Evolutionary conservation across 2,113 vertebrate genomes (phyloP).

Genomic region (Cryptoleucopteryx plumbea): DNA sequence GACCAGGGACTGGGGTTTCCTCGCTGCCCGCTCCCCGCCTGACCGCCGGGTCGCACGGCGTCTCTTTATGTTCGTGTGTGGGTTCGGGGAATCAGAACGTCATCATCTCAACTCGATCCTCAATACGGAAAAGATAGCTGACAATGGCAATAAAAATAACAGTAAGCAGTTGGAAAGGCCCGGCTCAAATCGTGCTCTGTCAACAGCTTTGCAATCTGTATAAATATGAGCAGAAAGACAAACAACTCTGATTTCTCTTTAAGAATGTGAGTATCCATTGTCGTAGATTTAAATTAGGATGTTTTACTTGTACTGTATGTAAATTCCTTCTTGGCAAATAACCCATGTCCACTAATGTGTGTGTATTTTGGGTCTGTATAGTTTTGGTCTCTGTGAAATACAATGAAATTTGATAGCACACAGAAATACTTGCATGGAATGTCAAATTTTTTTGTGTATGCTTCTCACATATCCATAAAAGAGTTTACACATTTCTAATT

Average conservation of each 20-base stretch:
- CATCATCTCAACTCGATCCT: neutral
- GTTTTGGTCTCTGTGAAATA: conserved; percentile 47
- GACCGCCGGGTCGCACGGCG: rapidly evolving
- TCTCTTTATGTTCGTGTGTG: neutral
- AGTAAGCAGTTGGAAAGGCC: conserved; percentile 33
- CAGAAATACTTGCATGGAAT: conserved; percentile 53
- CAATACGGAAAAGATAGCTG: conserved; percentile 21
- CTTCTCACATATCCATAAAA: conserved; percentile 67
- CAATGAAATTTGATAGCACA: conserved; percentile 64
- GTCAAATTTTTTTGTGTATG: conserved; percentile 47
- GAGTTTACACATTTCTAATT: conserved; percentile 69
- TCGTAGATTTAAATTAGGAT: conserved; percentile 35
- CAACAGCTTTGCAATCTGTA: conserved; percentile 65
- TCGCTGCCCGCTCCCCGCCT: neutral
- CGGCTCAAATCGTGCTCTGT: conserved; percentile 37
- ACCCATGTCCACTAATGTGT: conserved; percentile 56
- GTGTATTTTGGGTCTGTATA: conserved; percentile 63
- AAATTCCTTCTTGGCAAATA: conserved; percentile 60
- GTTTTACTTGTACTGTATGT: conserved; percentile 54
- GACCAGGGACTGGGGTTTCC: neutral
- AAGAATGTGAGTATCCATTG: conserved; percentile 50
- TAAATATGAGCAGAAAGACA: conserved; percentile 42
- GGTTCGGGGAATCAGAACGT: neutral
- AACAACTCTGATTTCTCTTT: conserved; percentile 63
- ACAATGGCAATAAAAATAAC: conserved; percentile 41